A percentile compares a stretch with the other conserved stretches of the same genome.
Evolutionary conservation across 2,888 invertebrate species (phyloP).

Genomic region (Lepidocyrtoides sp.): DNA sequence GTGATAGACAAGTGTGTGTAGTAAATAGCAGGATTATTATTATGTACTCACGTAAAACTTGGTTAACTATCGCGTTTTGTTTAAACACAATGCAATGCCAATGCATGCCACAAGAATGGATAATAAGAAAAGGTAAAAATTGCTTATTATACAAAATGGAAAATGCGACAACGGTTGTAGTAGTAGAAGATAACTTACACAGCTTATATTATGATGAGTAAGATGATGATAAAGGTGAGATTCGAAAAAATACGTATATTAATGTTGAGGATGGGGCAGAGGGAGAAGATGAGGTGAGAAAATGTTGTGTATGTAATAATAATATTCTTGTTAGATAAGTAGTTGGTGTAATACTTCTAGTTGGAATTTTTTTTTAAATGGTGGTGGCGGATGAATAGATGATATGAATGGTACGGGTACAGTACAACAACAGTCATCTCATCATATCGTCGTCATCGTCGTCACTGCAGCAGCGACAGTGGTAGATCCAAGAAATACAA

Average conservation of each 20-base stretch:
- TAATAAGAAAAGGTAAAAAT: background rate
- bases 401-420: too few species aligned
- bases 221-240: constrained; percentile 15
- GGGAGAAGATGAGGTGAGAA: background rate
- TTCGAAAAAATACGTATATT: background rate
- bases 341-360: background rate
- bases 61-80: background rate
- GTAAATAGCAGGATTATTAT: background rate
- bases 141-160: too few species aligned
- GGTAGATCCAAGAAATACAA: constrained; percentile 10
- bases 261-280: too few species aligned
- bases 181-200: background rate
- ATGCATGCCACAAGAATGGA: constrained; percentile 12
- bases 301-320: background rate
- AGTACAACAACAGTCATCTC: constrained; percentile 34
- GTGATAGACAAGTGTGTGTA: too few species aligned
- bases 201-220: background rate
- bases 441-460: background rate
- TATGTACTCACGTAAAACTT: background rate
- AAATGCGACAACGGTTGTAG: background rate
- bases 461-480: background rate
- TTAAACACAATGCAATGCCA: constrained; percentile 15
- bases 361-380: background rate
- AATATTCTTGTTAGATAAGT: background rate
- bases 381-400: background rate